A percentile compares a stretch with the other conserved stretches of the same genome.
Evolutionary conservation across 2,797 vertebrate species (phyloP).

Genomic region (Sebastes jordani): DNA sequence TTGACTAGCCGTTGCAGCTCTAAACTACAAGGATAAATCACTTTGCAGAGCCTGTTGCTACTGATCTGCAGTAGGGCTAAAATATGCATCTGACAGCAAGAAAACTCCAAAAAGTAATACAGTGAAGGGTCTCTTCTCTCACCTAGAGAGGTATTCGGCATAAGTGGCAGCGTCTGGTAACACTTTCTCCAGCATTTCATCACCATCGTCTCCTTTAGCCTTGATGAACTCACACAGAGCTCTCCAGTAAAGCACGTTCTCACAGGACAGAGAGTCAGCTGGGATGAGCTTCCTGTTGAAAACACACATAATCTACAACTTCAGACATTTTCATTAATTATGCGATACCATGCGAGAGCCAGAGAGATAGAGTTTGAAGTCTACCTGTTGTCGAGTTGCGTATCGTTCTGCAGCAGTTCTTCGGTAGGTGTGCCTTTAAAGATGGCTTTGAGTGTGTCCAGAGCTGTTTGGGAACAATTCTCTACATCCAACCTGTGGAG

Average conservation of each 20-base stretch:
- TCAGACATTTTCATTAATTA: neutral
- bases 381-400: slow-evolving; percentile 87
- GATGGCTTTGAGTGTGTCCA: slow-evolving; percentile 82
- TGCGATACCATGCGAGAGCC: neutral
- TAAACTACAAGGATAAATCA: neutral
- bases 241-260: slow-evolving; percentile 92
- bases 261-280: slow-evolving; percentile 86
- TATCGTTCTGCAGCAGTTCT: slow-evolving; percentile 80
- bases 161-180: slow-evolving; percentile 91
- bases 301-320: neutral
- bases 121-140: slow-evolving; percentile 29
- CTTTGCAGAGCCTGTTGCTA: neutral
- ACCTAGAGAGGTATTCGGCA: slow-evolving; percentile 91
- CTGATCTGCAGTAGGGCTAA: neutral
- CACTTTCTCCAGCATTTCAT: slow-evolving; percentile 89
- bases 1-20: too few species aligned
- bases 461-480: slow-evolving; percentile 89
- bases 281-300: slow-evolving; percentile 87
- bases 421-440: slow-evolving; percentile 79
- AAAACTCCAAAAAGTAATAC: neutral
- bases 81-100: neutral
- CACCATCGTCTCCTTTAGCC: slow-evolving; percentile 89
- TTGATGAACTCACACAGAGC: slow-evolving; percentile 91
- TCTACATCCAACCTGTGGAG: slow-evolving; percentile 95
- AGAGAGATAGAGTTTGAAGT: neutral